A percentile compares a stretch with the other conserved stretches of the same genome.
phyloP scores from a whole-genome alignment of 1,140 invertebrate species.

The Caerostris extrusa region DNA sequence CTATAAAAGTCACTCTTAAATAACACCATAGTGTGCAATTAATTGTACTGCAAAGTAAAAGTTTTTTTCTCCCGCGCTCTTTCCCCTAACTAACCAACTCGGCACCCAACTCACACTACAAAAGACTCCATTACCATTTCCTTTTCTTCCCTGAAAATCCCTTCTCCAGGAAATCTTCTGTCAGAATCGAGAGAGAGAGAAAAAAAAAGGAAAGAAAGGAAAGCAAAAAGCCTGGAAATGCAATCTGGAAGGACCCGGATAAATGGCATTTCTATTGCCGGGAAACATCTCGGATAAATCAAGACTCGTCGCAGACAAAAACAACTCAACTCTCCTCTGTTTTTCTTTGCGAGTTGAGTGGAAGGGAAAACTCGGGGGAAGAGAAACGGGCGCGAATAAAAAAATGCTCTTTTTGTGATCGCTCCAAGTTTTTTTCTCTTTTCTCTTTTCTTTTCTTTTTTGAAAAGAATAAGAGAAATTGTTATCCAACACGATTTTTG shows the following conservation, averaged over 20 bases:
- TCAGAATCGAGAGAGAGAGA: neutral
- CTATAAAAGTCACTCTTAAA: too few species aligned
- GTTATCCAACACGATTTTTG: neutral
- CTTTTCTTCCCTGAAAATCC: neutral
- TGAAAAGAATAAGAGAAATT: conserved; percentile 26
- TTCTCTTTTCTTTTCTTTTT: neutral
- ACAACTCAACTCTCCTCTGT: neutral
- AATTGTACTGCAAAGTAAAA: too few species aligned
- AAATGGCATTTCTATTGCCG: conserved; percentile 30
- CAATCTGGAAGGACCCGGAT: neutral
- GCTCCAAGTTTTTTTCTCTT: neutral
- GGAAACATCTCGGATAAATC: conserved; percentile 34
- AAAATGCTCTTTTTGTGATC: neutral
- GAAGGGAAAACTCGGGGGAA: neutral
- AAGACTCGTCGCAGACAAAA: neutral
- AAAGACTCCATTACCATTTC: conserved; percentile 2
- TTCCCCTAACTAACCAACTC: too few species aligned
- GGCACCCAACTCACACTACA: neutral
- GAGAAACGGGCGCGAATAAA: conserved; percentile 20
- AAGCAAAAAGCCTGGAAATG: conserved; percentile 25
- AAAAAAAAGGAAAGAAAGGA: neutral
- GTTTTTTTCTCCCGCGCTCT: too few species aligned
- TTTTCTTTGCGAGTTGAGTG: neutral
- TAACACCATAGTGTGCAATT: too few species aligned
- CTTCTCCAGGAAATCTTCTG: neutral